phyloP scores from a whole-genome alignment of 1,140 invertebrate genomes.

The Eurytemora carolleeae region DNA sequence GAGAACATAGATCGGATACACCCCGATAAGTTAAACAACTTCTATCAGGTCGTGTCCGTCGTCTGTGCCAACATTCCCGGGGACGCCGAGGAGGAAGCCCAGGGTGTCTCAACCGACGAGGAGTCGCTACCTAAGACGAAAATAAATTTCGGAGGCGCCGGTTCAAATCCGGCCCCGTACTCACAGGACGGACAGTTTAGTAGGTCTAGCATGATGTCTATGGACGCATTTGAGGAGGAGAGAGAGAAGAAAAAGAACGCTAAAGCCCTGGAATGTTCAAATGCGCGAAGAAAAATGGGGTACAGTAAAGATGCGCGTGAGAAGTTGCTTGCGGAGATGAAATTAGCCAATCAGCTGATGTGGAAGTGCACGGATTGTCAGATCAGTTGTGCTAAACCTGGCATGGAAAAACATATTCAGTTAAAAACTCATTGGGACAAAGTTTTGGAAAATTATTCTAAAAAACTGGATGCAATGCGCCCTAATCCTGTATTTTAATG shows the following conservation, averaged over 20 bases:
- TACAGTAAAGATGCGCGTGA: not conserved
- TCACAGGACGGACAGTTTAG: not conserved
- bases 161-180: too few species aligned
- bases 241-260: not conserved
- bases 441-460: not conserved
- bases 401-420: not conserved
- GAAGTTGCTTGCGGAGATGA: not conserved
- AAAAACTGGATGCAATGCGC: not conserved
- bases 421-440: not conserved
- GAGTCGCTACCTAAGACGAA: not conserved
- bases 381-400: not conserved
- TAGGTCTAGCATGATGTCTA: not conserved
- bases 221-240: not conserved
- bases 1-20: not conserved
- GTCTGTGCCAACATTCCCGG: not conserved
- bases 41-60: not conserved
- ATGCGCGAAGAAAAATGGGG: not conserved
- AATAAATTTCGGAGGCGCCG: too few species aligned
- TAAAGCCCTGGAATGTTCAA: not conserved
- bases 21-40: not conserved
- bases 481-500: not conserved
- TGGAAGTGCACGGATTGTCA: not conserved
- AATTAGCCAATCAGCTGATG: not conserved
- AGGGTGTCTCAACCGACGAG: not conserved
- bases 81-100: not conserved